A percentile compares a stretch with the other conserved stretches of the same genome.
Evolutionary conservation across 2,797 vertebrate species (phyloP).

Genomic region (Agapornis canus): DNA sequence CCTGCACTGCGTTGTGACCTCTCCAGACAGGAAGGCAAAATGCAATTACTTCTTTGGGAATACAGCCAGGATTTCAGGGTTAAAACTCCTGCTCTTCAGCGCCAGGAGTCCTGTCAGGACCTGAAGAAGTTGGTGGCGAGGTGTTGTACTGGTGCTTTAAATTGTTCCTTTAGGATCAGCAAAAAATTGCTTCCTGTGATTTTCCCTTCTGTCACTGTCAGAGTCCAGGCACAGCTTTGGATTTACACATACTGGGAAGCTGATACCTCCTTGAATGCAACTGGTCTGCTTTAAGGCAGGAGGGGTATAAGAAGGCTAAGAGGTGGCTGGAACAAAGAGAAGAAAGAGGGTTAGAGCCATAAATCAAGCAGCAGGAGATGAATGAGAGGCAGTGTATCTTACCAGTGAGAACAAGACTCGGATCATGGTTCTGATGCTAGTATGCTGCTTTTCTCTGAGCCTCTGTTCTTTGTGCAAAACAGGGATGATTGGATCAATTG

Average conservation of each 20-base stretch:
- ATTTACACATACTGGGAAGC: background rate
- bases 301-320: background rate
- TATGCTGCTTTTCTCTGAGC: background rate
- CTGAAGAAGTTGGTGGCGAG: background rate
- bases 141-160: background rate
- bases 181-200: conserved; percentile 27
- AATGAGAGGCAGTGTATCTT: background rate
- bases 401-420: background rate
- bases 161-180: background rate
- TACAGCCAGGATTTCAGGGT: background rate
- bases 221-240: background rate
- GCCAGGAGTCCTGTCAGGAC: background rate
- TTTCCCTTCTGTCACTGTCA: conserved; percentile 20
- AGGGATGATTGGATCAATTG: background rate
- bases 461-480: background rate
- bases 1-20: background rate
- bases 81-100: background rate
- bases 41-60: conserved; percentile 6
- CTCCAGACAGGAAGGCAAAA: conserved; percentile 17
- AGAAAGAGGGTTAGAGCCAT: conserved; percentile 25
- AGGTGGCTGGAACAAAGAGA: conserved; percentile 11
- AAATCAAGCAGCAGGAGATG: conserved; percentile 57
- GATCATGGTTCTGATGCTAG: background rate
- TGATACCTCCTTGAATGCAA: background rate
- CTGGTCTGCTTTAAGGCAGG: conserved; percentile 9